Conservation (phyloP, 2,113 vertebrate species). For the Brachionichthys hirsutus region DNA sequence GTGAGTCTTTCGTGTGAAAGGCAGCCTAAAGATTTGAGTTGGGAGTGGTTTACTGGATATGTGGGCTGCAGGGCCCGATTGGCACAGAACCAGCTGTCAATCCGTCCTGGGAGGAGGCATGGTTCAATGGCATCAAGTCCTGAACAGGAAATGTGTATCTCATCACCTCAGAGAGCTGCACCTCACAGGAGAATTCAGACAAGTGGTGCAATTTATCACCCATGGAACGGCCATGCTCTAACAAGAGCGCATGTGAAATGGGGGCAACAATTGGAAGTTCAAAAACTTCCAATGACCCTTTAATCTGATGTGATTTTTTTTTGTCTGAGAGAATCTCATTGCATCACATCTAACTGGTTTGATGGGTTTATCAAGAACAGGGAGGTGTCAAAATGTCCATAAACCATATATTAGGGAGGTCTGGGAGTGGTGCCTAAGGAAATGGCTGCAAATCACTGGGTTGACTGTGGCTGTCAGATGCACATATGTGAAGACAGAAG, state of each 20-base stretch:
- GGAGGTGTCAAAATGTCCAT: slow-evolving; percentile 24
- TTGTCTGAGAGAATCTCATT: background rate
- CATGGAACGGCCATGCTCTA: background rate
- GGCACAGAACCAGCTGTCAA: slow-evolving; percentile 23
- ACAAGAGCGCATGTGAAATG: too few relatives aligned
- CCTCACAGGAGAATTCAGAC: slow-evolving; percentile 32
- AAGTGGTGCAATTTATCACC: background rate
- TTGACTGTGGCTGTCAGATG: slow-evolving; percentile 10
- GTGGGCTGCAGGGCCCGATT: slow-evolving; percentile 18
- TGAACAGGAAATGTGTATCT: slow-evolving; percentile 33
- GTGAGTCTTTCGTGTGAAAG: background rate
- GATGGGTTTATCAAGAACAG: slow-evolving; percentile 27
- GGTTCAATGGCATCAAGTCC: slow-evolving; percentile 34
- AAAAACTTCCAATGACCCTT: background rate
- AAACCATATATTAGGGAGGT: slow-evolving; percentile 44
- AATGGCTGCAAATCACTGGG: slow-evolving; percentile 35
- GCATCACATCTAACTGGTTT: slow-evolving; percentile 4
- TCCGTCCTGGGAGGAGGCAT: slow-evolving; percentile 35
- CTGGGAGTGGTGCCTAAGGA: slow-evolving; percentile 59
- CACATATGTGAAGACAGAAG: slow-evolving; percentile 31
- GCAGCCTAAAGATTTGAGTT: background rate
- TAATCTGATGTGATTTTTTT: slow-evolving; percentile 1
- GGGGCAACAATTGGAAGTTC: background rate
- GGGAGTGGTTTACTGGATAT: slow-evolving; percentile 4
- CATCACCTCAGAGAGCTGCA: slow-evolving; percentile 34